Evolutionary conservation across 2,888 invertebrate genomes (phyloP).

Genomic region (Pterostichus madidus): DNA sequence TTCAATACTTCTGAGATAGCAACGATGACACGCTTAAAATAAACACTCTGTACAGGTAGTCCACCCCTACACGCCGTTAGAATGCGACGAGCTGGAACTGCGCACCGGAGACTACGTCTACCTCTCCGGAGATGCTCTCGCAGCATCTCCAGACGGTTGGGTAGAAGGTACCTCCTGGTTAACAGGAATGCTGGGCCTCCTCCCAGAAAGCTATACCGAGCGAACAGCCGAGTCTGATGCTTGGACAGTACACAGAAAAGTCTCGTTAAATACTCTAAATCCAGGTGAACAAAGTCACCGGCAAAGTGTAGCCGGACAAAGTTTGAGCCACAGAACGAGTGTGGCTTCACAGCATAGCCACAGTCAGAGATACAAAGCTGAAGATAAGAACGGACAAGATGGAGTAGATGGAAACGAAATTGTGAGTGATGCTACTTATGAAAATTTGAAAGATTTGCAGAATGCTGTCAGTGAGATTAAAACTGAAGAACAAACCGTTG

Average conservation of each 20-base stretch:
- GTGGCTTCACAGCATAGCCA: conserved; percentile 72
- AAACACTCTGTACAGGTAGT: conserved; percentile 83
- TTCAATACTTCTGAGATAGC: too few species aligned
- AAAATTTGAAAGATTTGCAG: conserved; percentile 71
- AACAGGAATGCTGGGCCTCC: conserved; percentile 87
- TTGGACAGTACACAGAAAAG: conserved; percentile 91
- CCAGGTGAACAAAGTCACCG: conserved; percentile 73
- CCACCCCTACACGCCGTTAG: conserved; percentile 87
- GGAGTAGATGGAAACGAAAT: conserved; percentile 36
- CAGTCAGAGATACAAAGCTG: conserved; percentile 22
- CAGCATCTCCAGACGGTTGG: conserved; percentile 91
- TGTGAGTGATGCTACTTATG: conserved; percentile 71
- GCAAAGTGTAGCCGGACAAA: conserved; percentile 72
- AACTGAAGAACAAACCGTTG: background rate
- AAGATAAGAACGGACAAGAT: conserved; percentile 49
- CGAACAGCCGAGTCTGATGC: conserved; percentile 93
- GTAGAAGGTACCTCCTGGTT: conserved; percentile 91
- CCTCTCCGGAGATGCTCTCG: conserved; percentile 86
- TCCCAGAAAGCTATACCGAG: conserved; percentile 91
- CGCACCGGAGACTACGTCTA: conserved; percentile 93
- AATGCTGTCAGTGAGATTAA: conserved; percentile 64
- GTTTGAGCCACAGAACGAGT: conserved; percentile 73
- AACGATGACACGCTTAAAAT: too few species aligned
- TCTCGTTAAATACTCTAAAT: conserved; percentile 71
- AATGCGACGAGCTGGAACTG: conserved; percentile 91